A percentile compares a stretch with the other conserved stretches of the same genome.
Evolutionary conservation across 2,888 invertebrate genomes (phyloP).

Genomic region (Neria commutata): DNA sequence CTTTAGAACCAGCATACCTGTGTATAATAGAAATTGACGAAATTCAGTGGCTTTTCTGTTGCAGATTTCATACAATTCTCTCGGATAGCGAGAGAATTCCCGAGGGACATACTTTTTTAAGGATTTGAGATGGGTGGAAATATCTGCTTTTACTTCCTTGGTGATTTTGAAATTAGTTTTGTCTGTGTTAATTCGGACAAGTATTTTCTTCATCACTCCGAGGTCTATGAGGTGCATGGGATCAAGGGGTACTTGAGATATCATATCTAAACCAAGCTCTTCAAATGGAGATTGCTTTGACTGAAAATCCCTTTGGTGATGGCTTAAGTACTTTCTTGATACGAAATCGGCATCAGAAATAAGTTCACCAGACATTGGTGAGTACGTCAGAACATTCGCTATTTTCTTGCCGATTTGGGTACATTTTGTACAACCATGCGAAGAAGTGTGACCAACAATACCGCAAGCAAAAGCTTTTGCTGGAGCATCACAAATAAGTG

Average conservation of each 20-base stretch:
- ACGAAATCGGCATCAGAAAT: conserved; percentile 3
- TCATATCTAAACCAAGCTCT: not conserved
- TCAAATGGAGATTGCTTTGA: not conserved
- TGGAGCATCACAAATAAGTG: conserved; percentile 12
- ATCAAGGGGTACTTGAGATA: conserved; percentile 4
- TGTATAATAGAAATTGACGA: not conserved
- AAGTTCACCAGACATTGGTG: not conserved
- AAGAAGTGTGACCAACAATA: conserved; percentile 7
- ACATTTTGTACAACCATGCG: not conserved
- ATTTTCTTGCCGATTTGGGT: conserved; percentile 6
- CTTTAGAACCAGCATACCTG: not conserved
- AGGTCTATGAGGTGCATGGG: conserved; percentile 16
- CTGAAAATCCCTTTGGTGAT: not conserved
- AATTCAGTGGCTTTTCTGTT: conserved; percentile 3
- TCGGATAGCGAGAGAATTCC: not conserved
- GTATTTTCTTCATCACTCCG: conserved; percentile 9
- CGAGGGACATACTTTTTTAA: not conserved
- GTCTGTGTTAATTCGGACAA: not conserved
- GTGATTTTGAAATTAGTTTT: not conserved
- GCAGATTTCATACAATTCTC: not conserved
- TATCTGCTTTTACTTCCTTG: not conserved
- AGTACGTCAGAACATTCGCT: not conserved
- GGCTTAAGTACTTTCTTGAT: conserved; percentile 1
- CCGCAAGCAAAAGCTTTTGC: conserved; percentile 8
- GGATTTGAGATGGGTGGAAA: not conserved